A percentile compares a stretch with the other conserved stretches of the same genome.
Conservation (phyloP, 2,113 vertebrate species). For the Gnathonemus echidnorhynchus region DNA sequence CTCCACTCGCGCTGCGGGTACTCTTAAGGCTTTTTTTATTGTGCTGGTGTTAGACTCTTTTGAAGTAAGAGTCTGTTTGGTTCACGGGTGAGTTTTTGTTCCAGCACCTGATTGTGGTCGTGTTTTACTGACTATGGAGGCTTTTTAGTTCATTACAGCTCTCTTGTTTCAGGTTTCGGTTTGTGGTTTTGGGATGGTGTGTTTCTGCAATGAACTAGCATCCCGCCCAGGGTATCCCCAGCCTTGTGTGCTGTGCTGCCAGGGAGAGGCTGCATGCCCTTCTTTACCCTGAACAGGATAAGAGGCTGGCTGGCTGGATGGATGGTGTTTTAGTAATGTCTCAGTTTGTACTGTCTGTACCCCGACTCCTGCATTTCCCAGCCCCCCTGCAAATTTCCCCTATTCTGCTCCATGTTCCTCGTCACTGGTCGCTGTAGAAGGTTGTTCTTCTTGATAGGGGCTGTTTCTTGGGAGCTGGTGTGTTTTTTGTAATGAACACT, state of each 20-base stretch:
- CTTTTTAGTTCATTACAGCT: conserved; percentile 35
- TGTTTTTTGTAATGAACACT: conserved; percentile 33
- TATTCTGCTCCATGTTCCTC: conserved; percentile 35
- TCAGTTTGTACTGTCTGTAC: conserved; percentile 60
- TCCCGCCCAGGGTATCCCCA: neutral
- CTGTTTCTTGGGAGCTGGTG: neutral
- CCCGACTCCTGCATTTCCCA: neutral
- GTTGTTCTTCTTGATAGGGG: conserved; percentile 9
- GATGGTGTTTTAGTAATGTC: conserved; percentile 54
- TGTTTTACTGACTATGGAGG: conserved; percentile 32
- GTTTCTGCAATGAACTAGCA: conserved; percentile 31
- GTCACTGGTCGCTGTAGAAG: conserved; percentile 40
- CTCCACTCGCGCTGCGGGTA: neutral
- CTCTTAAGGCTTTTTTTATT: neutral
- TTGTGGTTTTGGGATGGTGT: conserved; percentile 51
- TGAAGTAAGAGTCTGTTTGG: neutral
- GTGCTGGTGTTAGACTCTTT: neutral
- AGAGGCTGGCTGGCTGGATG: neutral
- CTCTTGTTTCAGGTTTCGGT: conserved; percentile 56
- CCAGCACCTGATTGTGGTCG: conserved; percentile 42
- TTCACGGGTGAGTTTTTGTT: conserved; percentile 38
- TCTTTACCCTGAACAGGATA: neutral
- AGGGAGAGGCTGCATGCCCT: neutral
- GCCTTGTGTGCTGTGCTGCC: neutral
- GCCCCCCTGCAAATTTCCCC: neutral